Percentiles rank a stretch among this genome's conserved stretches.
Evolutionary conservation across 2,113 vertebrate species (phyloP).

Genomic region (Trogon surrucura): DNA sequence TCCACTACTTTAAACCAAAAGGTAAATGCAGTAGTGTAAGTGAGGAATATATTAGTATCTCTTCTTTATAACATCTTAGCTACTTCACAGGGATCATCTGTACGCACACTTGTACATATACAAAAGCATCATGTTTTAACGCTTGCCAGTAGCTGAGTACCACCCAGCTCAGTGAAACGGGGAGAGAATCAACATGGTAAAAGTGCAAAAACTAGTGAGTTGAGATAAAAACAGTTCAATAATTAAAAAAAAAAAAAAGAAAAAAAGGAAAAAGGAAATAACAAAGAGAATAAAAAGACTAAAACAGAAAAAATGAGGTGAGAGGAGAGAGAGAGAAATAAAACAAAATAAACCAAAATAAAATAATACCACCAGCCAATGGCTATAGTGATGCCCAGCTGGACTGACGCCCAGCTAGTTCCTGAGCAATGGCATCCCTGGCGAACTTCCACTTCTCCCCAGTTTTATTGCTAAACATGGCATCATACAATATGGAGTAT

Average conservation of each 20-base stretch:
- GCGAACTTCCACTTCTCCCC: background rate
- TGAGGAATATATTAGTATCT: background rate
- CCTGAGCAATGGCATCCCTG: fast-evolving
- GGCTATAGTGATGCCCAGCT: background rate
- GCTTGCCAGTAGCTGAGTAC: background rate
- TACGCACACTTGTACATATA: fast-evolving
- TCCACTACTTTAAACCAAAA: background rate
- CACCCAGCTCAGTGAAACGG: background rate
- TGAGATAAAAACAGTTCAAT: background rate
- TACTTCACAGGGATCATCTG: background rate
- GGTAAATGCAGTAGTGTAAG: background rate
- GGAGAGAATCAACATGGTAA: background rate
- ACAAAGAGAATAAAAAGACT: background rate
- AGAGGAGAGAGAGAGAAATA: too few relatives aligned
- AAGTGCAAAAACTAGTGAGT: fast-evolving
- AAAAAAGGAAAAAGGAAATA: background rate
- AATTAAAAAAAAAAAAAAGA: background rate
- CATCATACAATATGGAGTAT: background rate
- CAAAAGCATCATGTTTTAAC: background rate
- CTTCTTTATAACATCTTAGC: background rate
- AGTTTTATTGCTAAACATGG: background rate
- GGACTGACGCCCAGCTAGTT: background rate
- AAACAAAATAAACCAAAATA: background rate
- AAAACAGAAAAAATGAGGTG: background rate
- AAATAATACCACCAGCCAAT: fast-evolving